Evolutionary conservation across 2,888 invertebrate genomes (phyloP), one percentile per base, ranked within the genome.

Genomic region (Tortricodes alternella): DNA sequence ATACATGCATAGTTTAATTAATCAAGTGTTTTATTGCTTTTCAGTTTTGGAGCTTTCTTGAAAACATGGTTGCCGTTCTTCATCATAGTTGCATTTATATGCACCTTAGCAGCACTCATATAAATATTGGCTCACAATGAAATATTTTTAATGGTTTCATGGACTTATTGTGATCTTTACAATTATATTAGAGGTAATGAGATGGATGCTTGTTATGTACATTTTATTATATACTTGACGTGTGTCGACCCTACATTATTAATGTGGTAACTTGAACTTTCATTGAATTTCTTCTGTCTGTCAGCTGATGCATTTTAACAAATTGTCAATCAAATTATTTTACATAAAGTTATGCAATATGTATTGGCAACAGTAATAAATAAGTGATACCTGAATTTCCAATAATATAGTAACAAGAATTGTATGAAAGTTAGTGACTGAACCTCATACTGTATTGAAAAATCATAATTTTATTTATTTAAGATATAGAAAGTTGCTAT

Each of bases 21-120:
- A 3, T 11, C n/a, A 13, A 2, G 18, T 9, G 4, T 18, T 18
- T 9, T 9, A 29, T 27, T 21, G 27, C 13, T 29, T 52, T 92
- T 62, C 83, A 95, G 94, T 79, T 86, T 92, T 71, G 73, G 78
- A 43, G 94, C 91, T 46, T 94, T 96, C 68, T 55, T 97, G 32
- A 97, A 96, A 86, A 96, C 97, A 0, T 97, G 97, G 97, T 64
- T 95, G 56, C 97, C 97, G 5, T 97, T 97, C 78, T 50, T 89
- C 8, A 76, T 94, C 32, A 80, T 94, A 32, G 73, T 92, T 8
- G 82, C 78, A 19, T 71, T 85, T 58, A 83, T 90, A 60, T 79
- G 81, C 59, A 73, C 71, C 3, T 62, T 89, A 13, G 83, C 84
- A 8, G 78, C 81, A 11, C 61, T 76, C 0, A 78, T 89, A 60